Base-by-base conservation (phyloP, 2,888 invertebrate species). In the Saturnia pavonia region DNA sequence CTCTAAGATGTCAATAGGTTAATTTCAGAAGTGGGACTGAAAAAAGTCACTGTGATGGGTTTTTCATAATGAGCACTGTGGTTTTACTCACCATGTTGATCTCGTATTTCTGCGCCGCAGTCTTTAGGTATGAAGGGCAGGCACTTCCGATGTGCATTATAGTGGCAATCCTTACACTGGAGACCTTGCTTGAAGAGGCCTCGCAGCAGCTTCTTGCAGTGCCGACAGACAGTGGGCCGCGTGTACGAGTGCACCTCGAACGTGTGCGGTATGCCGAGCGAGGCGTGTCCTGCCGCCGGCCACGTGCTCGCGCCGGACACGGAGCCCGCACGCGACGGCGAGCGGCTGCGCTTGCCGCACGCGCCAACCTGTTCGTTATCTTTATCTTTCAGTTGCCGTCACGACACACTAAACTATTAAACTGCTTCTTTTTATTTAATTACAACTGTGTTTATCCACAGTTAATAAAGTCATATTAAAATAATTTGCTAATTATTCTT, bases 191-290 rank as follows among this genome's bases (percentile, higher is more conserved):
- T 98, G 94, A 99, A 99, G 69, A 99, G 94, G 0, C 99, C 99
- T 78, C 97, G 97, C 75, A 99, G 95, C 81, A 99, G 95, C 92
- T 98, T 98, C 92, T 98, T 98, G 95, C 99, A 99, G 89, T 96
- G 95, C 81, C 99, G 97, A 88, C 99, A 99, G 27, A 99, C 97
- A 0, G 99, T 99, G 70, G 99, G 99, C 69, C 98, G 95, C 67
- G 98, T 99, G 94, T 99, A 99, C 70, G 98, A 97, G 94, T 99
- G 99, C 76, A 99, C 96, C 84, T 98, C 97, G 93, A 99, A 99
- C 8, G 99, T 99, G 93, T 99, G 99, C 51, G 99, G 99, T 84
- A 92, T 92, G 81, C 88, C 89, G 48, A 79, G 79, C 73, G 83
- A 45, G 60, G 60, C 45, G 65, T 51, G 72, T 69, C 66, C 70